Evolutionary conservation across 2,888 invertebrate genomes (phyloP).

Genomic region (Abscondita cerata): DNA sequence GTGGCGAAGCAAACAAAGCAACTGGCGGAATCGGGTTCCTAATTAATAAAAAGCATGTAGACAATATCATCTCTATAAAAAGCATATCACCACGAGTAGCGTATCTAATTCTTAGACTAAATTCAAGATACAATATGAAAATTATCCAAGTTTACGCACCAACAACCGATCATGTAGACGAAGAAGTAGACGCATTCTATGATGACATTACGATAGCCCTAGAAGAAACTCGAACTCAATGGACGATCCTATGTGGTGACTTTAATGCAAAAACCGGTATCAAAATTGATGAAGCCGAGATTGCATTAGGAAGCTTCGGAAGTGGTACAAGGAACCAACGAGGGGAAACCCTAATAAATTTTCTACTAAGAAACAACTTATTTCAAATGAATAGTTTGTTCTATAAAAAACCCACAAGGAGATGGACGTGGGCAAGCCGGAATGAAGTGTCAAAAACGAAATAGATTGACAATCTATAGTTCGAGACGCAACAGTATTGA

Average conservation of each 20-base stretch:
- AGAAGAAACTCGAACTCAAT: background rate
- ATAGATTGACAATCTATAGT: no score
- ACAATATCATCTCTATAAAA: no score
- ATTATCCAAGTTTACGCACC: conserved; percentile 1
- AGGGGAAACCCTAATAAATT: background rate
- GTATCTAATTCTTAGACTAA: no score
- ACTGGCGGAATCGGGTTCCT: no score
- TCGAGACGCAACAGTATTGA: no score
- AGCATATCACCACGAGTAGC: no score
- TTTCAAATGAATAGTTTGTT: conserved; percentile 10
- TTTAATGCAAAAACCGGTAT: conserved; percentile 10
- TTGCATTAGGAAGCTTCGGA: conserved; percentile 4
- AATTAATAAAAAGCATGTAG: no score
- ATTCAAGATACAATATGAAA: background rate
- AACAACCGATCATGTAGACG: background rate
- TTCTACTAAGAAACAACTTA: conserved; percentile 2
- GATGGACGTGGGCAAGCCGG: conserved; percentile 15
- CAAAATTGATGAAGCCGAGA: conserved; percentile 2
- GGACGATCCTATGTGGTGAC: background rate
- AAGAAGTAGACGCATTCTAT: background rate
- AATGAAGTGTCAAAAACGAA: no score
- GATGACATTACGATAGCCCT: conserved; percentile 33
- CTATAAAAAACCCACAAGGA: background rate
- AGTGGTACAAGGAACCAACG: background rate
- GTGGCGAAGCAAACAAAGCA: no score